phyloP scores from a whole-genome alignment of 2,113 vertebrate species.

The Phainopepla nitens region DNA sequence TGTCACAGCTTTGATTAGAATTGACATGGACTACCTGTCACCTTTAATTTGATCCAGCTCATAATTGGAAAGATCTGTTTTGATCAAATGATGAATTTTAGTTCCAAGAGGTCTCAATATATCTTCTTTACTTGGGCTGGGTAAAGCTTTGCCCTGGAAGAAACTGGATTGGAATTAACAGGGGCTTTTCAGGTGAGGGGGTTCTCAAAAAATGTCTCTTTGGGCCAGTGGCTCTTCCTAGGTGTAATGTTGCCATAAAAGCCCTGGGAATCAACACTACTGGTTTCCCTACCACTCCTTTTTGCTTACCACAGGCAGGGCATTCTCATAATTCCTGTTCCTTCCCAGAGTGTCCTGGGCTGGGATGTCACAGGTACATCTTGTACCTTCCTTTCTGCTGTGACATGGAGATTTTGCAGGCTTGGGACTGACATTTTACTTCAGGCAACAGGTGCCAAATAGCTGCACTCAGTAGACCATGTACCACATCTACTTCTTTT shows the following conservation, averaged over 20 bases:
- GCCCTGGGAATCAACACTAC: background rate
- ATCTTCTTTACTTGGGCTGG: background rate
- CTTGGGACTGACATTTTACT: background rate
- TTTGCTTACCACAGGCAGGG: background rate
- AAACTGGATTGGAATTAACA: background rate
- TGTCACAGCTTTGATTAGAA: background rate
- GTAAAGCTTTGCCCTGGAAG: background rate
- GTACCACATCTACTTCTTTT: background rate
- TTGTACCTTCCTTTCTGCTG: accelerated
- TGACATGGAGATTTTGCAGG: background rate
- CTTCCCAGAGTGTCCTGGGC: background rate
- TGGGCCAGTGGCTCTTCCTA: background rate
- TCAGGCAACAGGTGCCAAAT: background rate
- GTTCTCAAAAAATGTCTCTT: background rate
- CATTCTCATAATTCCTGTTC: background rate
- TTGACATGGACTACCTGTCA: accelerated
- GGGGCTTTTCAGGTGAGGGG: background rate
- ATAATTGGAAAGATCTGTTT: background rate
- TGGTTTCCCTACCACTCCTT: background rate
- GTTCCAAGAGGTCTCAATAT: background rate
- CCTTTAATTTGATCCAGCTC: background rate
- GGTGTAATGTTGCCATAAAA: background rate
- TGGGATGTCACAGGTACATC: accelerated
- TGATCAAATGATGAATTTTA: background rate
- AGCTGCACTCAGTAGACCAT: background rate